These are phyloP conservation scores for Chrysolina americana DNA, from an alignment of 2,888 invertebrate species.

Conservation along the genomic window DNA sequence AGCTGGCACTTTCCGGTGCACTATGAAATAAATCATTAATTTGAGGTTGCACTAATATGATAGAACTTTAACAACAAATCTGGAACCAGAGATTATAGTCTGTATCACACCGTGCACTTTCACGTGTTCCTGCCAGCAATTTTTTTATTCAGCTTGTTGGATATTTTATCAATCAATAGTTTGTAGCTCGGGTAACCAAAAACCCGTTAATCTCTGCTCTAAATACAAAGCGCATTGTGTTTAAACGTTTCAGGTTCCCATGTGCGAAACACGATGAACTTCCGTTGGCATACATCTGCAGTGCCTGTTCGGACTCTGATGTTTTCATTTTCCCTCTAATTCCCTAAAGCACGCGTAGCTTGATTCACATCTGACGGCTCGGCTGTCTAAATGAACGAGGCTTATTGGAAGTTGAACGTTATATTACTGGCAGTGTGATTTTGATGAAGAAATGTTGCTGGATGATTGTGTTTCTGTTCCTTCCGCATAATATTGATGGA, in stretches of 20 bases:
- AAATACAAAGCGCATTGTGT: not conserved
- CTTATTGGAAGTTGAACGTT: not conserved
- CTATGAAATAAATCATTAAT: too few species aligned
- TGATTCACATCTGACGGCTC: not conserved
- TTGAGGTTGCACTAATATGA: too few species aligned
- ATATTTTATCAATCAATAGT: not conserved
- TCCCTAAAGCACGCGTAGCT: not conserved
- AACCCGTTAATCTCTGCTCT: not conserved
- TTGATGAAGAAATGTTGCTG: too few species aligned
- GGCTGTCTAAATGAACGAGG: not conserved
- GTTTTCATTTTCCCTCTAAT: not conserved
- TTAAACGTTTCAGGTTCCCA: not conserved
- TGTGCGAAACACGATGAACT: not conserved
- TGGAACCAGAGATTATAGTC: too few species aligned
- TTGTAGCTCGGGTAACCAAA: not conserved
- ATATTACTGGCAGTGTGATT: not conserved
- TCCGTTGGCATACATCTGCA: not conserved
- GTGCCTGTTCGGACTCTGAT: not conserved
- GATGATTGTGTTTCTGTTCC: too few species aligned
- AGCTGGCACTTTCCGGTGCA: too few species aligned
- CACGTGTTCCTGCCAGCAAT: too few species aligned
- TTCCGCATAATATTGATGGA: too few species aligned
- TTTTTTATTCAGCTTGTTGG: too few species aligned
- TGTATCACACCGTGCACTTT: too few species aligned
- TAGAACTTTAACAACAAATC: too few species aligned